Evolutionary conservation across 2,113 vertebrate genomes (phyloP).

Genomic region (Strigops habroptila): DNA sequence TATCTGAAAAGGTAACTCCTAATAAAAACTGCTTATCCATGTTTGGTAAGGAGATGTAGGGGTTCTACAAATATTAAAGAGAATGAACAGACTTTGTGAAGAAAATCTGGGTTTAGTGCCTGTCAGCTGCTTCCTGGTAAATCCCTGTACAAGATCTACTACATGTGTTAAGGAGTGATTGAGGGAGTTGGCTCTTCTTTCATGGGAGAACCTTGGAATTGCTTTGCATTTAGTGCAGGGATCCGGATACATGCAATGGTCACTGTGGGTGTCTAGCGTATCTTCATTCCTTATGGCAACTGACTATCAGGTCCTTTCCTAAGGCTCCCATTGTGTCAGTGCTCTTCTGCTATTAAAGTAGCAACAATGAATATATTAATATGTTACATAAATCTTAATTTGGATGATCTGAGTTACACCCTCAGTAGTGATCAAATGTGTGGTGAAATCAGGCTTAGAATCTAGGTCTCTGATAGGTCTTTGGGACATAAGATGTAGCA

Average conservation of each 20-base stretch:
- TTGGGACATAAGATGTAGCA: neutral
- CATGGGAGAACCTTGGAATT: neutral
- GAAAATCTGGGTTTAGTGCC: neutral
- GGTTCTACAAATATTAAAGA: neutral
- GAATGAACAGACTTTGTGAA: neutral
- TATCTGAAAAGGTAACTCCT: neutral
- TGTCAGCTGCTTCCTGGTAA: neutral
- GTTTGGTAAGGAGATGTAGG: neutral
- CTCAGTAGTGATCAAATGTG: neutral
- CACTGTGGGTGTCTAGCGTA: neutral
- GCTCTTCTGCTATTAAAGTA: neutral
- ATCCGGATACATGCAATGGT: neutral
- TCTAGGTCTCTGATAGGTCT: neutral
- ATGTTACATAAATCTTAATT: too few species aligned
- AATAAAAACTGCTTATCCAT: neutral
- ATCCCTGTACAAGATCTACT: neutral
- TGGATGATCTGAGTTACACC: neutral
- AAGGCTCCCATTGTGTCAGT: neutral
- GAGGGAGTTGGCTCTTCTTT: neutral
- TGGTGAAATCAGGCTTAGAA: neutral
- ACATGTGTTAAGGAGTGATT: neutral
- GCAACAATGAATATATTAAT: neutral
- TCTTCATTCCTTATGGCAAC: neutral
- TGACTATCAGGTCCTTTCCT: neutral
- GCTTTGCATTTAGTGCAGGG: neutral